Percentiles rank a stretch among this genome's conserved stretches.
Conservation (phyloP, 2,113 vertebrate genomes). For the Spea bombifrons region DNA sequence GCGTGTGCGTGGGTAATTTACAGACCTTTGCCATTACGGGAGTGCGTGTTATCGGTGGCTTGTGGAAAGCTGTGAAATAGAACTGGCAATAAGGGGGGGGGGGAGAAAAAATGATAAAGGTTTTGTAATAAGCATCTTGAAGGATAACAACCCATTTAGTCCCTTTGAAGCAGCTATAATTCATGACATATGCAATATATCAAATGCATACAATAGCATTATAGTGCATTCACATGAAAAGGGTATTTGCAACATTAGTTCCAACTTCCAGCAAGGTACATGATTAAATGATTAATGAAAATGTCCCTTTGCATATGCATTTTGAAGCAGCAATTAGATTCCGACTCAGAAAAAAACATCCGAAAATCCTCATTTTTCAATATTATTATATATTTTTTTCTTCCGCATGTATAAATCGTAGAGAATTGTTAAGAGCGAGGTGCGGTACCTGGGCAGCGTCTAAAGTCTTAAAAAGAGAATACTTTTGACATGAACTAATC, state of each 20-base stretch:
- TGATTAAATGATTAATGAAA: conserved; percentile 99
- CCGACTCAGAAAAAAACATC: conserved; percentile 74
- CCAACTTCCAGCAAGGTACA: conserved; percentile 96
- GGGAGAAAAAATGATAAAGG: conserved; percentile 78
- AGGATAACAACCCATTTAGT: conserved; percentile 83
- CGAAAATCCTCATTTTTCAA: conserved; percentile 80
- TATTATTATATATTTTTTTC: conserved; percentile 67
- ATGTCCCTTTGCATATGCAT: conserved; percentile 96
- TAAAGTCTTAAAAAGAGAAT: conserved; percentile 85
- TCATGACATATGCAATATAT: conserved; percentile 99
- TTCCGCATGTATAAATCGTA: conserved; percentile 95
- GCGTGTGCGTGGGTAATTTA: conserved; percentile 80
- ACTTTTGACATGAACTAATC: conserved; percentile 80
- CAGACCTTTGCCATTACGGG: conserved; percentile 75
- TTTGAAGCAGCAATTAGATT: conserved; percentile 99
- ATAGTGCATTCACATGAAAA: conserved; percentile 99
- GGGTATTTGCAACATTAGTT: conserved; percentile 99
- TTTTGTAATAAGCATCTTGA: conserved; percentile 88
- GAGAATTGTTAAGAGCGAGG: conserved; percentile 83
- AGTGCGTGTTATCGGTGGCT: conserved; percentile 69
- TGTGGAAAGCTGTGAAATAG: conserved; percentile 75
- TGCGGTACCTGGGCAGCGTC: conserved; percentile 81
- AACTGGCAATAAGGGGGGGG: conserved; percentile 78
- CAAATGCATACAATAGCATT: conserved; percentile 97
- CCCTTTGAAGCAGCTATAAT: conserved; percentile 96